Percentiles rank a stretch among this genome's conserved stretches.
phyloP scores from a whole-genome alignment of 2,888 invertebrate species.

The Drosophila hamatofila region DNA sequence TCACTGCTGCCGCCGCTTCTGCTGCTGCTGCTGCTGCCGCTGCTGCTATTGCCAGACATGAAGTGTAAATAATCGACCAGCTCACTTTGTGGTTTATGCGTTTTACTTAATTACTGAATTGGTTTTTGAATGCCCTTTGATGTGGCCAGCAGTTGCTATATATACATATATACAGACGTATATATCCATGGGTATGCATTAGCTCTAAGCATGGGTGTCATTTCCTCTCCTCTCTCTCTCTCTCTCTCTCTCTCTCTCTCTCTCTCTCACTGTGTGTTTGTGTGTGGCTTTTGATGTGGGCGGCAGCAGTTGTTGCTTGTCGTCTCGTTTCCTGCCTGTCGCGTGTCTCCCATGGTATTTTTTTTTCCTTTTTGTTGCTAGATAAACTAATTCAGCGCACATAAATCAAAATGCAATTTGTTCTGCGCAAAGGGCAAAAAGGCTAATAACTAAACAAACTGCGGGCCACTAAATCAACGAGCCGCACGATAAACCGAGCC shows the following conservation, averaged over 20 bases:
- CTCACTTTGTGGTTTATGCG: slow-evolving; percentile 73
- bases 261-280: background rate
- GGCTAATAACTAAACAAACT: slow-evolving; percentile 81
- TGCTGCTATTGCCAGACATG: slow-evolving; percentile 12
- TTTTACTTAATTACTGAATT: slow-evolving; percentile 81
- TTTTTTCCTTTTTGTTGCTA: slow-evolving; percentile 32
- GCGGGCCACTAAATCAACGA: slow-evolving; percentile 76
- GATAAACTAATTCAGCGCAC: slow-evolving; percentile 71
- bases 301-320: slow-evolving; percentile 61
- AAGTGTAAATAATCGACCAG: slow-evolving; percentile 75
- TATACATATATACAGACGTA: background rate
- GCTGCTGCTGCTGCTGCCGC: background rate
- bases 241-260: slow-evolving; percentile 3
- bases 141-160: slow-evolving; percentile 56
- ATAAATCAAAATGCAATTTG: slow-evolving; percentile 83
- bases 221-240: slow-evolving; percentile 37
- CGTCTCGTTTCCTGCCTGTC: slow-evolving; percentile 68
- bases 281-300: slow-evolving; percentile 53
- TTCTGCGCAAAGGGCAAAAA: slow-evolving; percentile 77
- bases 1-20: slow-evolving; percentile 23
- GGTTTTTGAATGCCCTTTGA: slow-evolving; percentile 77
- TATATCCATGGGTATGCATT: slow-evolving; percentile 8
- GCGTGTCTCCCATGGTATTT: slow-evolving; percentile 47
- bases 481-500: slow-evolving; percentile 64
- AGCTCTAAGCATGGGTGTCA: slow-evolving; percentile 44